Conservation (phyloP, 2,888 invertebrate genomes). For the Sinodicranocentrus sp. region DNA sequence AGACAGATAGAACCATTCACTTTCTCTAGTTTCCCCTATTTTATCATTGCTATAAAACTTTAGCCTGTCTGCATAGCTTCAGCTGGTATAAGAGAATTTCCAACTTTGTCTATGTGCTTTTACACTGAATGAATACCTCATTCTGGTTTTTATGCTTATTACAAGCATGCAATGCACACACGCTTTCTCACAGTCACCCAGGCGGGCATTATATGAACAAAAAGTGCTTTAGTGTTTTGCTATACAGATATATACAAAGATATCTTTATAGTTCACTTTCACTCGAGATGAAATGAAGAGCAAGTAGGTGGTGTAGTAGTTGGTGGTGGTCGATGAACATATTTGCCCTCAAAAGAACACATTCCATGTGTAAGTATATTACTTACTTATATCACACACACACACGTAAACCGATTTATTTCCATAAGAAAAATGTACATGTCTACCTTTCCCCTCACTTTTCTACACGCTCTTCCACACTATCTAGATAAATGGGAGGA, state of each 20-base stretch:
- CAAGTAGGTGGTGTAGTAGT: slow-evolving; percentile 26
- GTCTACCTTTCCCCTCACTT: no score
- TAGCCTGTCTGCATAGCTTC: no score
- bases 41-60: background rate
- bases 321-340: slow-evolving; percentile 38
- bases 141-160: background rate
- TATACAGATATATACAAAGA: no score
- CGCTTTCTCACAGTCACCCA: background rate
- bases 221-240: background rate
- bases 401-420: slow-evolving; percentile 13
- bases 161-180: background rate
- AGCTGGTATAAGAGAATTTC: no score
- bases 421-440: background rate
- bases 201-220: background rate
- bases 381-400: slow-evolving; percentile 6
- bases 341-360: slow-evolving; percentile 41
- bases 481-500: slow-evolving; percentile 19
- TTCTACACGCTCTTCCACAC: no score
- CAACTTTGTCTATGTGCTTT: no score
- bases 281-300: slow-evolving; percentile 35
- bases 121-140: background rate
- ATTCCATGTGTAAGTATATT: slow-evolving; percentile 24
- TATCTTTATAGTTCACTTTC: no score
- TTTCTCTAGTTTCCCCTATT: slow-evolving; percentile 26
- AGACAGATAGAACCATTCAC: slow-evolving; percentile 19